phyloP scores from a whole-genome alignment of 1,140 invertebrate species.

The Drosophila funebris region DNA sequence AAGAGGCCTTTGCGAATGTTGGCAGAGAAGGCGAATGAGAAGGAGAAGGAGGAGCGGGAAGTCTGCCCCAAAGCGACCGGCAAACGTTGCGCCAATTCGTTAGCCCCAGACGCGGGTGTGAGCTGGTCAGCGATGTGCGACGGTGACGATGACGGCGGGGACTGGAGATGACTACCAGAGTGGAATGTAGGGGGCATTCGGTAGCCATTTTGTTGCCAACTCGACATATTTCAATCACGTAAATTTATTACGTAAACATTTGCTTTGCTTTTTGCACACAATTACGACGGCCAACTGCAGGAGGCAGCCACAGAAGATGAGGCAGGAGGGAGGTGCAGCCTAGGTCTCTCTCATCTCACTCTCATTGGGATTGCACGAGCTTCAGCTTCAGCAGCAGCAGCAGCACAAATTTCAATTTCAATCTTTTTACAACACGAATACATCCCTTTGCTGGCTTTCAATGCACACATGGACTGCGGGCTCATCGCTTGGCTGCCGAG shows the following conservation, averaged over 20 bases:
- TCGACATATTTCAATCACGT: conserved; percentile 84
- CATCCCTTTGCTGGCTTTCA: neutral
- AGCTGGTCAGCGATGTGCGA: conserved; percentile 3
- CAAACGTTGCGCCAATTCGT: conserved; percentile 60
- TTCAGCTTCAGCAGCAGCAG: too few relatives aligned
- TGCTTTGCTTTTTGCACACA: conserved; percentile 82
- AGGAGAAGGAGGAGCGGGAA: conserved; percentile 2
- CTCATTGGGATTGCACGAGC: conserved; percentile 14
- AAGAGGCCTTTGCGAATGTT: conserved; percentile 1
- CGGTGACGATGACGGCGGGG: neutral
- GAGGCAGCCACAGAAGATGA: conserved; percentile 9
- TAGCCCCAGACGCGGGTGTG: conserved; percentile 43
- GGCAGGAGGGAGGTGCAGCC: conserved; percentile 1
- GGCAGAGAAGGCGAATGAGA: neutral
- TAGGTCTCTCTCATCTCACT: neutral
- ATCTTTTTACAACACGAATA: conserved; percentile 56
- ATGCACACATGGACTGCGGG: conserved; percentile 5
- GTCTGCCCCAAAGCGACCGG: conserved; percentile 25
- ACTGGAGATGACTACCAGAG: neutral
- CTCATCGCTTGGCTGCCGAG: conserved; percentile 20
- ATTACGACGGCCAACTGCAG: conserved; percentile 57
- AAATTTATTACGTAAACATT: conserved; percentile 84
- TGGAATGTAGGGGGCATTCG: conserved; percentile 20
- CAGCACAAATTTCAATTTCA: conserved; percentile 77
- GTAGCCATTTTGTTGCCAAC: conserved; percentile 78